Evolutionary conservation across 2,888 invertebrate genomes (phyloP), one percentile per base, ranked within the genome.

Genomic region (Yponomeuta sedellus): DNA sequence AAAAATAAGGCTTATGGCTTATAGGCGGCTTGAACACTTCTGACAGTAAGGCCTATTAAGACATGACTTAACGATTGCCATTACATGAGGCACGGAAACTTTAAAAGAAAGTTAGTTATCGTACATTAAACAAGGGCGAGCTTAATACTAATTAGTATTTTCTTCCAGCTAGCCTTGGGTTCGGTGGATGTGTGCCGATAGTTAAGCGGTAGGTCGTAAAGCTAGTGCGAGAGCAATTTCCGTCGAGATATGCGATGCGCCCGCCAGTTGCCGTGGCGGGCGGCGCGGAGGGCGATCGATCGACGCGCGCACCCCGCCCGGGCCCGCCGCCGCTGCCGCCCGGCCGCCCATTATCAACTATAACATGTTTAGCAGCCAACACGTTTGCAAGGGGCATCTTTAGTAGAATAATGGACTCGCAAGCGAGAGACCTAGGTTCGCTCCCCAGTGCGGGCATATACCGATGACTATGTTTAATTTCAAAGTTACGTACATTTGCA

Each of bases 301-400:
- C 89, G 87, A 77, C 88, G 87, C 89, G 89, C 89, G 89, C 89
- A 88, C 74, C n/a, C 69, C 73, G 68, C 71, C 70, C 68, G 67
- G 66, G 66, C 68, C 67, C 68, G 59, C 68, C 69, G 61, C 68
- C 69, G 68, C 67, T 69, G 59, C 68, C 69, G 61, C 68, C 69
- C 66, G 57, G 69, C 69, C 72, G 39, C 75, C 70, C 71, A 70
- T 70, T 72, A 73, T 76, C 73, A 75, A 80, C 83, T 81, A 78
- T 73, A 76, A 80, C 78, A 78, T 80, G 77, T 79, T 78, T 74
- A 44, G 61, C 64, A 66, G 20, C 58, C 16, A 62, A 65, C 57
- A 64, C 66, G 67, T 52, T 34, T 19, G 20, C 22, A 61, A 61
- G 25, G 25, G 25, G 25, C 5, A 25, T 5, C 25, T 59, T 59